phyloP scores from a whole-genome alignment of 2,113 vertebrate genomes.

The Leptosomus discolor region DNA sequence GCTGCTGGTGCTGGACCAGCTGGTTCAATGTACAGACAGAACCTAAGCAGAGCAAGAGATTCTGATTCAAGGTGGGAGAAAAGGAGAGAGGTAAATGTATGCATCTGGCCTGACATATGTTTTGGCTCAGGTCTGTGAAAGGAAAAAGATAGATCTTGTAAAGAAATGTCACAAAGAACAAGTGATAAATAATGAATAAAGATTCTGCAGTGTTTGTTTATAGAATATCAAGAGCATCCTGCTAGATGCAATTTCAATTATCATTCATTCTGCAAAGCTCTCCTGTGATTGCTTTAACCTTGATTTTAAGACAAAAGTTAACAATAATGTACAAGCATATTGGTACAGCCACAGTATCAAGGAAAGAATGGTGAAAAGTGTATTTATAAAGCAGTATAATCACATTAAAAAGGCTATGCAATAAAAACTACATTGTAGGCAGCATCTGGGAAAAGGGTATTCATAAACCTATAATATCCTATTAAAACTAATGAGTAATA shows the following conservation, averaged over 20 bases:
- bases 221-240: conserved; percentile 6
- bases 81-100: not conserved
- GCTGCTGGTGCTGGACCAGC: not conserved
- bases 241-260: conserved; percentile 17
- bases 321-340: not conserved
- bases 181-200: conserved; percentile 41
- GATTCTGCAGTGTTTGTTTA: conserved; percentile 24
- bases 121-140: not conserved
- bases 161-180: conserved; percentile 12
- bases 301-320: conserved; percentile 47
- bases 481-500: conserved; percentile 28
- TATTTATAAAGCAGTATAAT: conserved; percentile 49
- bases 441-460: conserved; percentile 38
- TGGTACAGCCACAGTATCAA: not conserved
- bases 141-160: not conserved
- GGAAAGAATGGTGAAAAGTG: conserved; percentile 19
- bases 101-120: not conserved
- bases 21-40: not conserved
- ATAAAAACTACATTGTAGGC: conserved; percentile 1
- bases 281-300: conserved; percentile 51
- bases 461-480: conserved; percentile 46
- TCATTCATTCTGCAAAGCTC: not conserved
- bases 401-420: conserved; percentile 26
- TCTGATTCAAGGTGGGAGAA: not conserved
- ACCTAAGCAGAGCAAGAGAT: not conserved